phyloP scores from a whole-genome alignment of 2,113 vertebrate species.

The Chrysemys picta region DNA sequence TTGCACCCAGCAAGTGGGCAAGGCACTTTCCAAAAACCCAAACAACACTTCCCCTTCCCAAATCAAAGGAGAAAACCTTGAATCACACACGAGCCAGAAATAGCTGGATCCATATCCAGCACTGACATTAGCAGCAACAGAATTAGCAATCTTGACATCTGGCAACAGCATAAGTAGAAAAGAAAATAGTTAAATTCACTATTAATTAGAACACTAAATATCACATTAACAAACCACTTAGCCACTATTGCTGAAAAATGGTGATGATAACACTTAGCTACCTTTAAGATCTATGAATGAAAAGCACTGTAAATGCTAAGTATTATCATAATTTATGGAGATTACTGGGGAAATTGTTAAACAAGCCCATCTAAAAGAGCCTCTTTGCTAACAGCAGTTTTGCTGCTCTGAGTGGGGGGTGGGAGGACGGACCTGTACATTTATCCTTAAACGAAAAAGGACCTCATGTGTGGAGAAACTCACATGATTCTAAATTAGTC shows the following conservation, averaged over 20 bases:
- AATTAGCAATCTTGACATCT: neutral
- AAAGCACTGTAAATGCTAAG: neutral
- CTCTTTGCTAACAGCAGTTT: neutral
- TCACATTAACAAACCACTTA: neutral
- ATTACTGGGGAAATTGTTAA: neutral
- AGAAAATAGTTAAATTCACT: neutral
- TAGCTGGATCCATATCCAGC: neutral
- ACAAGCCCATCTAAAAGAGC: neutral
- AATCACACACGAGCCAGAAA: neutral
- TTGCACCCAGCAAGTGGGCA: neutral
- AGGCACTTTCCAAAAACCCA: neutral
- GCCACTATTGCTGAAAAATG: neutral
- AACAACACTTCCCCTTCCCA: neutral
- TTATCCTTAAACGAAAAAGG: neutral
- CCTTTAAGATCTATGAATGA: neutral
- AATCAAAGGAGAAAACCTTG: neutral
- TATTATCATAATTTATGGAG: neutral
- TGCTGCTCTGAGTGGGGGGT: fast-evolving
- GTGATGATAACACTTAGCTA: neutral
- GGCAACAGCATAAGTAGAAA: neutral
- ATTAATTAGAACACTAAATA: neutral
- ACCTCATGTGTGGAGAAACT: neutral
- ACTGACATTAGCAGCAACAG: neutral
- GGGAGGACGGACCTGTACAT: neutral
- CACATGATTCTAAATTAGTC: neutral